These are phyloP conservation scores for Podiceps cristatus DNA, from an alignment of 2,113 vertebrate genomes.

Conservation along the genomic window DNA sequence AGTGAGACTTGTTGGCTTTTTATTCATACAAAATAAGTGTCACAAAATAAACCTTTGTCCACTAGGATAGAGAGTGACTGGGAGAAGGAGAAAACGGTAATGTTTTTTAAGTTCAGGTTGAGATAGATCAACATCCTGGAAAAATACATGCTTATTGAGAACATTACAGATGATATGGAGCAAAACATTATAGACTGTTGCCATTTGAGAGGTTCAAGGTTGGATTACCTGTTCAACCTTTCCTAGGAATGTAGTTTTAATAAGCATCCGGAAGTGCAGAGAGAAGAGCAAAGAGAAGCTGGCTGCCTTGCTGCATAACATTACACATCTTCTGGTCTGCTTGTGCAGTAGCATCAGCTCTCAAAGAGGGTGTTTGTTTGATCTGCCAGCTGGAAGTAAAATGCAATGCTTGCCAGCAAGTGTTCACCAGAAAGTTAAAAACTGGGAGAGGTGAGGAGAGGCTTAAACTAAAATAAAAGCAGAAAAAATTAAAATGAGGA, in stretches of 20 bases:
- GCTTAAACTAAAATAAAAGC: conserved; percentile 1
- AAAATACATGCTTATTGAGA: not conserved
- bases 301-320: not conserved
- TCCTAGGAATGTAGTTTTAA: not conserved
- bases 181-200: not conserved
- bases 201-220: not conserved
- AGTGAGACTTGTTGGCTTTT: not conserved
- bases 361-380: not conserved
- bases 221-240: not conserved
- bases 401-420: not conserved
- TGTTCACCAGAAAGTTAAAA: conserved; percentile 45
- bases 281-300: not conserved
- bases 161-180: not conserved
- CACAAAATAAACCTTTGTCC: not conserved
- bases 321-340: not conserved
- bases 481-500: not conserved
- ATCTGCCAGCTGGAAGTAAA: conserved; percentile 11
- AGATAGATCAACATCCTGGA: not conserved
- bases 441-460: not conserved
- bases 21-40: not conserved
- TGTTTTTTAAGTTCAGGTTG: not conserved
- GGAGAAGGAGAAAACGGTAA: not conserved
- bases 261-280: not conserved
- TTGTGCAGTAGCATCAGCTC: not conserved
- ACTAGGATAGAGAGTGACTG: not conserved